phyloP scores from a whole-genome alignment of 2,797 vertebrate genomes.

The Phataginus tetradactyla region DNA sequence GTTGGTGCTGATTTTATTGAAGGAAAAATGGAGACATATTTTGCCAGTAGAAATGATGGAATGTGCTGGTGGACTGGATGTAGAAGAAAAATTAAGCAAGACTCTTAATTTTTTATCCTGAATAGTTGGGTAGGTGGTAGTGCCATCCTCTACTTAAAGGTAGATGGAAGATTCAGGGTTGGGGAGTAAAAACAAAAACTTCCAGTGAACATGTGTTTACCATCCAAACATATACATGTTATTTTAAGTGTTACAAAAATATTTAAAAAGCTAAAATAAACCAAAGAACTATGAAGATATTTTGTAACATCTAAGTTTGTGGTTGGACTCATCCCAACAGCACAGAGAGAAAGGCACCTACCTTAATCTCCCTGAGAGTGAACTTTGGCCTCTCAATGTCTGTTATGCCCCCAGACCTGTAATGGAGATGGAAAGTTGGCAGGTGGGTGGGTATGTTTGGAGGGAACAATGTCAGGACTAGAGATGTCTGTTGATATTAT shows the following conservation, averaged over 20 bases:
- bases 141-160: not conserved
- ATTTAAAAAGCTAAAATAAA: conserved; percentile 54
- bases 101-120: not conserved
- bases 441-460: not conserved
- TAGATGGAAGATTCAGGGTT: not conserved
- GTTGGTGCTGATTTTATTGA: not conserved
- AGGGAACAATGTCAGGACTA: not conserved
- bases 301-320: conserved; percentile 39
- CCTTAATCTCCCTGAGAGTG: not conserved
- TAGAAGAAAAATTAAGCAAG: not conserved
- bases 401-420: not conserved
- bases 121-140: not conserved
- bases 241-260: conserved; percentile 47
- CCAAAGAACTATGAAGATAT: conserved; percentile 33
- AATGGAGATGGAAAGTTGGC: not conserved
- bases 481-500: not conserved
- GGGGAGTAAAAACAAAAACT: conserved; percentile 28
- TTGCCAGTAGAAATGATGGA: not conserved
- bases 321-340: not conserved
- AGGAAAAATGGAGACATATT: not conserved
- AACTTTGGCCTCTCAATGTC: not conserved
- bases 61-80: not conserved
- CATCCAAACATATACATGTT: conserved; percentile 6
- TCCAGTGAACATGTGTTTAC: conserved; percentile 34
- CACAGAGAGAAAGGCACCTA: not conserved